A percentile compares a stretch with the other conserved stretches of the same genome.
Conservation (phyloP, 2,797 vertebrate species). For the Tragopan temminckii region DNA sequence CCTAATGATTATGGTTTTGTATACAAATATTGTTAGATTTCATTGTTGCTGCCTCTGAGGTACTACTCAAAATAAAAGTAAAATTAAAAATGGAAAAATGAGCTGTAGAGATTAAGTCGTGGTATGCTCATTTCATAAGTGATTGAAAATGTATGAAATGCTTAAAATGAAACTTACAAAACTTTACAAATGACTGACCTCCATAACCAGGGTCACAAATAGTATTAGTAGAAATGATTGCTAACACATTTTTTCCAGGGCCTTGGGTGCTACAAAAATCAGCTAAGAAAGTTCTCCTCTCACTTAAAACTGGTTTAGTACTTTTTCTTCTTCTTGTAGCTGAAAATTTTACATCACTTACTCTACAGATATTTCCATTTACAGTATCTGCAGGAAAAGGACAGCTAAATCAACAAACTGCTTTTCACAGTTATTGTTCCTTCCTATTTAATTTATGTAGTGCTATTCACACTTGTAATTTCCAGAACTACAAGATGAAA, state of each 20-base stretch:
- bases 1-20: not conserved
- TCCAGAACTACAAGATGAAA: conserved; percentile 67
- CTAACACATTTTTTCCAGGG: not conserved
- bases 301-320: not conserved
- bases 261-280: not conserved
- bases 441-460: conserved; percentile 73
- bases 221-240: not conserved
- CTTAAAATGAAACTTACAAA: not conserved
- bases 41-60: not conserved
- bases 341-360: not conserved
- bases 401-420: conserved; percentile 55
- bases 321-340: not conserved
- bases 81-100: not conserved
- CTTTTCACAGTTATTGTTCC: conserved; percentile 73
- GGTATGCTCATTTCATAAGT: not conserved
- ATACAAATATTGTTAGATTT: not conserved
- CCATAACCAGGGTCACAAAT: not conserved
- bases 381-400: conserved; percentile 42
- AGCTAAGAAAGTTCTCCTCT: not conserved
- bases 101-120: not conserved
- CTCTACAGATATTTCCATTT: conserved; percentile 47
- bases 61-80: not conserved
- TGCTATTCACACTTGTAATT: conserved; percentile 75
- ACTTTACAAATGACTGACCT: not conserved
- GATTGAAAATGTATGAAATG: not conserved